Evolutionary conservation across 2,797 vertebrate species (phyloP).

Genomic region (Sibirionetta formosa): DNA sequence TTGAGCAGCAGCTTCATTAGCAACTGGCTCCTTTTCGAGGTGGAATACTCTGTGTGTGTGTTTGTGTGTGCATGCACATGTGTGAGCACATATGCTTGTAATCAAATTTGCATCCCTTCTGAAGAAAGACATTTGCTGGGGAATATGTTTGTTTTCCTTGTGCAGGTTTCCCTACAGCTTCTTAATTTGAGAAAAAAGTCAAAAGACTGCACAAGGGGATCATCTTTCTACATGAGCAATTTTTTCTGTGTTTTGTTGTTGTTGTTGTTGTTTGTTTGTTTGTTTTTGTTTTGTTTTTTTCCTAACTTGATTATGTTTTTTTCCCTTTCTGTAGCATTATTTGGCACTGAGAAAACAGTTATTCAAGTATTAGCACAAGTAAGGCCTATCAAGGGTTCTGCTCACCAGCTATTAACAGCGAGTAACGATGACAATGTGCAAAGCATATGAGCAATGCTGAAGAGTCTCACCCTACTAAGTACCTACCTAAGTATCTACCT

Average conservation of each 20-base stretch:
- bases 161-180: slow-evolving; percentile 6
- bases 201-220: neutral
- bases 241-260: neutral
- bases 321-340: neutral
- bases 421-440: neutral
- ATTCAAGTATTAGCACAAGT: slow-evolving; percentile 11
- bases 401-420: neutral
- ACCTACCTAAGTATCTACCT: neutral
- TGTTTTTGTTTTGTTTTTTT: neutral
- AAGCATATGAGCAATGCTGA: neutral
- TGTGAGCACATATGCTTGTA: neutral
- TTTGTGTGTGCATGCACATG: rapidly evolving
- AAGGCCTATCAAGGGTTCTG: neutral
- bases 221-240: slow-evolving; percentile 26
- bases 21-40: neutral
- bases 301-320: slow-evolving; percentile 20
- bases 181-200: slow-evolving; percentile 37
- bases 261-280: too few species aligned
- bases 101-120: slow-evolving; percentile 8
- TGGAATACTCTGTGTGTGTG: neutral
- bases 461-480: neutral
- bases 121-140: slow-evolving; percentile 10
- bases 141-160: slow-evolving; percentile 17
- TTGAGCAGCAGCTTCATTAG: neutral
- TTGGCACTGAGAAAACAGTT: slow-evolving; percentile 19